A percentile compares a stretch with the other conserved stretches of the same genome.
phyloP scores from a whole-genome alignment of 2,113 vertebrate genomes.

The Amphilophus citrinellus region DNA sequence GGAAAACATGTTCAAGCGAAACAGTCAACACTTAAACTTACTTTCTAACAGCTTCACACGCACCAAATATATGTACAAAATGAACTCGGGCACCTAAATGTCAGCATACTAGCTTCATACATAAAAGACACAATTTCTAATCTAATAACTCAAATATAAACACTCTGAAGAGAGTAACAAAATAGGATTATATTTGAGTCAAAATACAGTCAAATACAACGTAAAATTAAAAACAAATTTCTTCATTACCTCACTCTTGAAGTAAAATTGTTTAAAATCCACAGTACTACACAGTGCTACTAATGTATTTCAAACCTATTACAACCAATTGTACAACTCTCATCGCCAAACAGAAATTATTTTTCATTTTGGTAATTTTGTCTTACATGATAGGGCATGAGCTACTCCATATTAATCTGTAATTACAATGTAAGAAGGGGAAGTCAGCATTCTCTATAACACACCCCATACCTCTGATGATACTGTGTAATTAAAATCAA shows the following conservation, averaged over 20 bases:
- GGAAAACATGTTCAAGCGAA: too few relatives aligned
- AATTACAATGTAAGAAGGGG: not conserved
- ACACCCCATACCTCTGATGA: too few relatives aligned
- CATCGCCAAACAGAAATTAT: not conserved
- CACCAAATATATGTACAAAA: too few relatives aligned
- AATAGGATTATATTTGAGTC: not conserved
- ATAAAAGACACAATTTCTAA: too few relatives aligned
- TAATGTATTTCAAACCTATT: not conserved
- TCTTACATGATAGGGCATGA: not conserved
- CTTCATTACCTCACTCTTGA: not conserved
- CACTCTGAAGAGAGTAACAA: not conserved
- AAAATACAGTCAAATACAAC: too few relatives aligned
- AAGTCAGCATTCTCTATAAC: not conserved
- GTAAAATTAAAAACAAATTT: too few relatives aligned
- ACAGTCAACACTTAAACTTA: too few relatives aligned
- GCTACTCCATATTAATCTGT: not conserved
- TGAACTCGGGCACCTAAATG: too few relatives aligned
- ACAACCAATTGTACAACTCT: not conserved
- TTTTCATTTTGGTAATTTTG: not conserved
- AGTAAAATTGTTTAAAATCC: not conserved
- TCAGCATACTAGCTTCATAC: too few relatives aligned
- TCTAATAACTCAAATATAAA: too few relatives aligned
- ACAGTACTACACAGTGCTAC: not conserved
- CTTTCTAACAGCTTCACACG: too few relatives aligned
- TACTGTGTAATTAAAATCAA: too few relatives aligned